A percentile compares a stretch with the other conserved stretches of the same genome.
phyloP scores from a whole-genome alignment of 2,113 vertebrate species.

The Petroica traversi region DNA sequence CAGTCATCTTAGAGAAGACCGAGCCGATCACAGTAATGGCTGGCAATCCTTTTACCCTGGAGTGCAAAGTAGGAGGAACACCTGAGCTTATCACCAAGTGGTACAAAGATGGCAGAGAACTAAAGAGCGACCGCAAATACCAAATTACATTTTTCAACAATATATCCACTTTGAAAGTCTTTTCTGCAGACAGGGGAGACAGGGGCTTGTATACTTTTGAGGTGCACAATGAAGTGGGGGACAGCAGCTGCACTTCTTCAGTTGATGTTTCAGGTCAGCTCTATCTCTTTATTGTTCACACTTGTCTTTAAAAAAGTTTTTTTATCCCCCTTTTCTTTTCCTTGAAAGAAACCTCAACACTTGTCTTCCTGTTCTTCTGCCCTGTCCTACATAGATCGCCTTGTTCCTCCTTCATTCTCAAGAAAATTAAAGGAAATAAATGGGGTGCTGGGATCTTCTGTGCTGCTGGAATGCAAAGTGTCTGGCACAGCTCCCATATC shows the following conservation, averaged over 20 bases:
- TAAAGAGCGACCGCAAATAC: constrained; percentile 87
- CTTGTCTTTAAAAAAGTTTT: background rate
- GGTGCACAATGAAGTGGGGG: constrained; percentile 92
- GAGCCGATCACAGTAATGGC: constrained; percentile 92
- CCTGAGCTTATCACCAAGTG: constrained; percentile 92
- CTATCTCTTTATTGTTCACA: background rate
- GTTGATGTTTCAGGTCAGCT: constrained; percentile 91
- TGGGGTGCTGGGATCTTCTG: constrained; percentile 76
- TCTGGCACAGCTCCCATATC: constrained; percentile 91
- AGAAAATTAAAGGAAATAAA: constrained; percentile 88
- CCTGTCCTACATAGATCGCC: constrained; percentile 83
- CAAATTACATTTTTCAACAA: constrained; percentile 90
- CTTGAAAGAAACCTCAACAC: background rate
- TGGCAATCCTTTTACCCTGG: constrained; percentile 88
- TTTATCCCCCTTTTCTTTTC: background rate
- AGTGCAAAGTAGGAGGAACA: constrained; percentile 89
- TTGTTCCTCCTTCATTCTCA: constrained; percentile 89
- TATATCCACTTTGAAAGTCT: constrained; percentile 87
- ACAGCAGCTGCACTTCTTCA: constrained; percentile 90
- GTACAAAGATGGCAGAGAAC: constrained; percentile 91
- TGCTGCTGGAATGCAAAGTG: constrained; percentile 90
- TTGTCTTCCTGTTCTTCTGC: constrained; percentile 18
- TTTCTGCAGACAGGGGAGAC: constrained; percentile 86
- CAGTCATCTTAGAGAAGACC: constrained; percentile 89
- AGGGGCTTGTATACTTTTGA: constrained; percentile 91